Base-by-base conservation (phyloP, 2,888 invertebrate species). In the Melinaea menophilus region DNA sequence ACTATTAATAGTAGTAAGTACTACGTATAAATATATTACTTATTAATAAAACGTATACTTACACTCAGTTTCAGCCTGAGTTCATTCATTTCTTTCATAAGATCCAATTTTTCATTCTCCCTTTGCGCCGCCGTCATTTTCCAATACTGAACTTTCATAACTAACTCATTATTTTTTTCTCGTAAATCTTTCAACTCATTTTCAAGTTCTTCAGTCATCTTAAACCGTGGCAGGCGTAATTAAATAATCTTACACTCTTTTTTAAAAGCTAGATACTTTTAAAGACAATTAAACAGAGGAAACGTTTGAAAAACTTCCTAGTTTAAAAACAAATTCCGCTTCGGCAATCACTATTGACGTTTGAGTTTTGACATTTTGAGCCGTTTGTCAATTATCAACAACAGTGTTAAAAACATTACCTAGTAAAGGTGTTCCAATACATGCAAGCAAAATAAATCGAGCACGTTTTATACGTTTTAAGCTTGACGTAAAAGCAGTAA, bases 21-120 rank as follows among this genome's bases (percentile, higher is more conserved):
- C 41, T 41, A 9, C 7, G 3, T 41, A 9, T 9, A 41, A 41
- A 41, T 41, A 41, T 9, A 11, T 9, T 41, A 41, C 3, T 41
- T 9, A 41, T 56, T 46, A 45, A 46, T 59, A 31, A 41, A 5
- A 35, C 54, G 57, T 35, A 58, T 45, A 78, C 89, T 82, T 77
- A 91, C 91, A 68, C 83, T 85, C 5, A 87, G 71, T 77, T 87
- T 85, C n/a, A 88, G 72, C 55, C 86, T 78, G 48, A 90, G 71
- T 55, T 89, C 88, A 68, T 86, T 89, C 33, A 79, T 80, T 76
- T 91, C 90, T 61, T 85, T 89, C 79, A 88, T 84, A 11, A 90
- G 73, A 11, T 81, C 81, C 1, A 88, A 69, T 69, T 88, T 90
- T 55, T 91, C 89, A 62, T 82, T 82, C 41, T 89, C 88, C 37